A percentile compares a stretch with the other conserved stretches of the same genome.
Evolutionary conservation across 2,888 invertebrate genomes (phyloP).

Genomic region (Lathronympha strigana): DNA sequence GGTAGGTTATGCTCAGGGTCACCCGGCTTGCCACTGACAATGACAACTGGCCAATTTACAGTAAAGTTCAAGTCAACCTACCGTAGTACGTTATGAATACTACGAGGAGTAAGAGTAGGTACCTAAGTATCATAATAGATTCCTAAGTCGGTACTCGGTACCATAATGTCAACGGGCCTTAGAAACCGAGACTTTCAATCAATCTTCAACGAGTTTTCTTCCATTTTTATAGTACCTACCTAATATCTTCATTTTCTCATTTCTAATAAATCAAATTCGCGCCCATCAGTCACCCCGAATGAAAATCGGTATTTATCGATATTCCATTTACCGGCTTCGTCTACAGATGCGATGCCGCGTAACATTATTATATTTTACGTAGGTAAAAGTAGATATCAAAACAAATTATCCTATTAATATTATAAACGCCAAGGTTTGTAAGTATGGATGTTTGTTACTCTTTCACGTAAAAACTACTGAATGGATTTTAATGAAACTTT

Average conservation of each 20-base stretch:
- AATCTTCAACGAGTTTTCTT: conserved; percentile 1
- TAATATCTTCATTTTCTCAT: conserved; percentile 8
- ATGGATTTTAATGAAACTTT: too few relatives aligned
- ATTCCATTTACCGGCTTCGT: conserved; percentile 12
- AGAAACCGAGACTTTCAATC: conserved; percentile 4
- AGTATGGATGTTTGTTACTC: too few relatives aligned
- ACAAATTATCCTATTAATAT: neutral
- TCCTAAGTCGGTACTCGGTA: too few relatives aligned
- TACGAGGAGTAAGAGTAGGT: too few relatives aligned
- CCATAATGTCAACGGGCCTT: neutral
- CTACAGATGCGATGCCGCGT: conserved; percentile 12
- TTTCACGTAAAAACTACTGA: too few relatives aligned
- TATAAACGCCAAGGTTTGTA: too few relatives aligned
- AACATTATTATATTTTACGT: conserved; percentile 6
- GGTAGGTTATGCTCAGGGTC: neutral
- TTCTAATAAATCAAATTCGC: conserved; percentile 23
- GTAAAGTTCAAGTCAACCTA: neutral
- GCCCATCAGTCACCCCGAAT: conserved; percentile 12
- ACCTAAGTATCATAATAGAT: conserved; percentile 2
- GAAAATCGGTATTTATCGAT: conserved; percentile 22
- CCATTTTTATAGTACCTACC: conserved; percentile 12
- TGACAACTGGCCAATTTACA: neutral
- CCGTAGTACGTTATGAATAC: neutral
- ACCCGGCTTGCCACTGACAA: neutral
- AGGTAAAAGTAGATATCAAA: neutral